These are phyloP conservation scores for Epinephelus fuscoguttatus DNA, from an alignment of 2,113 vertebrate genomes.

Conservation along the genomic window DNA sequence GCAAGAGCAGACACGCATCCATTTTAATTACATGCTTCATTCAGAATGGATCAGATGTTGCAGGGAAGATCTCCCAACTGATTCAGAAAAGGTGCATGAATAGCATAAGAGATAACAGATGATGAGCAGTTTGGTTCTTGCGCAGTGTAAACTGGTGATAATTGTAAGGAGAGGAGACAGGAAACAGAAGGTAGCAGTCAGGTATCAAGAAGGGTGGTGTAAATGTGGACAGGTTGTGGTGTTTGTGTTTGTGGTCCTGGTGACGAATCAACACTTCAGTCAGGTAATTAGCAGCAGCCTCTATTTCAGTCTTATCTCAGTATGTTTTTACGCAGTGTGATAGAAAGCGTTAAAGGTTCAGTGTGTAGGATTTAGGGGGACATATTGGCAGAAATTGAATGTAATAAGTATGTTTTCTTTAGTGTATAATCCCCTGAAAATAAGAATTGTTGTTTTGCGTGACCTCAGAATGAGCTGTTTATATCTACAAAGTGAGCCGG, in stretches of 20 bases:
- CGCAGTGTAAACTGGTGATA: slow-evolving; percentile 15
- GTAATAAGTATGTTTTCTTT: no score
- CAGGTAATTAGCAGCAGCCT: slow-evolving; percentile 9
- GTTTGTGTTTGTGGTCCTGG: background rate
- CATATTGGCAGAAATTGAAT: no score
- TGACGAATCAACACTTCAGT: slow-evolving; percentile 4
- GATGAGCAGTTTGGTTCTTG: slow-evolving; percentile 4
- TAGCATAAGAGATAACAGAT: slow-evolving; percentile 7
- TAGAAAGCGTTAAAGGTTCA: background rate
- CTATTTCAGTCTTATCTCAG: background rate
- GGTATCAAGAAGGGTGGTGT: background rate
- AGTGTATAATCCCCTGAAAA: no score
- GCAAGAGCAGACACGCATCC: slow-evolving; percentile 46
- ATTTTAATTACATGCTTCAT: slow-evolving; percentile 67
- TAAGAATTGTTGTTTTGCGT: no score
- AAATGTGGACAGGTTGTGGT: slow-evolving; percentile 1
- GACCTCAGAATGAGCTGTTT: no score
- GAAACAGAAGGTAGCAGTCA: slow-evolving; percentile 18
- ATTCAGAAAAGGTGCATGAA: slow-evolving; percentile 2
- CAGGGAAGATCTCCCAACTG: background rate
- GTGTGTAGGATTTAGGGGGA: no score
- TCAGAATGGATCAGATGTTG: slow-evolving; percentile 38
- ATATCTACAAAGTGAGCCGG: no score
- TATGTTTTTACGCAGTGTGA: background rate
- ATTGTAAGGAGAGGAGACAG: background rate